Conservation (phyloP, 2,888 invertebrate genomes). For the Frankliniella fusca region DNA sequence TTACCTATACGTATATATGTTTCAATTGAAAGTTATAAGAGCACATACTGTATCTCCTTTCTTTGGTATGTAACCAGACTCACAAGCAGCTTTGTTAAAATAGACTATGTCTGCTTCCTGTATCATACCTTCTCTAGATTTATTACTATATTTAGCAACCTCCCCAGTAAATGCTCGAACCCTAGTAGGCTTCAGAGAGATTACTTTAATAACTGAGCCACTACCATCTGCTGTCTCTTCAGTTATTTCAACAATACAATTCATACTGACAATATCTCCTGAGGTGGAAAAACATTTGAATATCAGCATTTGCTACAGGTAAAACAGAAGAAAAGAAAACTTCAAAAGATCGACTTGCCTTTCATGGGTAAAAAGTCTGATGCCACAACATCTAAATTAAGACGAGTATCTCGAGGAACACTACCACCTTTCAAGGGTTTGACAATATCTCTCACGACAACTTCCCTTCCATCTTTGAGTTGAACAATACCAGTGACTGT, state of each 20-base stretch:
- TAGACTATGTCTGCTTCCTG: slow-evolving; percentile 52
- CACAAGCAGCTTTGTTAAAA: slow-evolving; percentile 56
- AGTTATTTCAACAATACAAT: slow-evolving; percentile 30
- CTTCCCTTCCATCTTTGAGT: not conserved
- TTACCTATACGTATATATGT: not conserved
- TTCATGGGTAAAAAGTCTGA: not conserved
- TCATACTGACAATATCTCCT: slow-evolving; percentile 23
- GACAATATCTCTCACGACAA: not conserved
- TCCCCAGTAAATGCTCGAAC: slow-evolving; percentile 53
- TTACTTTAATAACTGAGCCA: slow-evolving; percentile 59
- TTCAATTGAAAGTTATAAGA: not conserved
- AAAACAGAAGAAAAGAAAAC: not conserved
- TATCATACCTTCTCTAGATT: slow-evolving; percentile 52
- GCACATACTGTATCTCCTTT: slow-evolving; percentile 55
- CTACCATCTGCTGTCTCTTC: slow-evolving; percentile 43
- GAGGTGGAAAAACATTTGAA: not conserved
- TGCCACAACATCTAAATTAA: not conserved
- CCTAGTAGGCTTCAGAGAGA: slow-evolving; percentile 48
- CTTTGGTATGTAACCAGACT: slow-evolving; percentile 53
- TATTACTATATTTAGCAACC: slow-evolving; percentile 49
- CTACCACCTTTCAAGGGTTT: not conserved
- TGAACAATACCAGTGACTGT: not conserved
- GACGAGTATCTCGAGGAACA: not conserved
- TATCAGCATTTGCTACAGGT: not conserved
- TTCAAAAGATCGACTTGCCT: not conserved